These are phyloP conservation scores for Sceloporus tristichus DNA, from an alignment of 2,113 vertebrate species.

Conservation along the genomic window DNA sequence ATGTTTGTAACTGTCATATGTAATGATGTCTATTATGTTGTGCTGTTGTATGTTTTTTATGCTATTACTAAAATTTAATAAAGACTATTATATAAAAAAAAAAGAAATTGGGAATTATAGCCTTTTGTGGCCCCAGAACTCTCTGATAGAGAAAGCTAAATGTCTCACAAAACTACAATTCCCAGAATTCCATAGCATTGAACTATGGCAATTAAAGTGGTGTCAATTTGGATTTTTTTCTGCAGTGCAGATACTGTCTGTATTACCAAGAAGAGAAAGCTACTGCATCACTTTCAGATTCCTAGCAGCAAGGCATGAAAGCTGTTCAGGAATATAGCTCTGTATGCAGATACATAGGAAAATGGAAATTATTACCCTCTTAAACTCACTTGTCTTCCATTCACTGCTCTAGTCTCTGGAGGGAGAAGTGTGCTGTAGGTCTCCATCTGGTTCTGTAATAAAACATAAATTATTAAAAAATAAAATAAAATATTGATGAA, in stretches of 20 bases:
- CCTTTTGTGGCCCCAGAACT: no score
- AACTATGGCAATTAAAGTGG: no score
- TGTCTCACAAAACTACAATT: no score
- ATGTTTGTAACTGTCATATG: no score
- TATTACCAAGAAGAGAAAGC: background rate
- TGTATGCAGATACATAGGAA: constrained; percentile 5
- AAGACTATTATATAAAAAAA: no score
- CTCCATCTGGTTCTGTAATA: constrained; percentile 77
- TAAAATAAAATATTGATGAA: constrained; percentile 79
- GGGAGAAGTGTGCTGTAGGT: constrained; percentile 59
- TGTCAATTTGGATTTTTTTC: no score
- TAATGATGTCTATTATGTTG: no score
- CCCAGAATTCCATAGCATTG: no score
- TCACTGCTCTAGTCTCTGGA: constrained; percentile 67
- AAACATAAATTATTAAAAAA: constrained; percentile 79
- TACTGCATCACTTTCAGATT: constrained; percentile 14
- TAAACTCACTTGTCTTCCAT: constrained; percentile 58
- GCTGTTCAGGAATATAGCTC: constrained; percentile 14
- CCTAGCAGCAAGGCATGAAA: background rate
- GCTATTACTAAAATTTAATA: no score
- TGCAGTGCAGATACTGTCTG: background rate
- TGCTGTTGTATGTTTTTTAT: no score
- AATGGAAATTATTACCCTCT: constrained; percentile 1
- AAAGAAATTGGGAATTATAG: no score
- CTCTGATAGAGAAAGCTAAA: no score